Percentiles rank a stretch among this genome's conserved stretches.
Evolutionary conservation across 2,113 vertebrate species (phyloP).

Genomic region (Puffinus mauretanicus): DNA sequence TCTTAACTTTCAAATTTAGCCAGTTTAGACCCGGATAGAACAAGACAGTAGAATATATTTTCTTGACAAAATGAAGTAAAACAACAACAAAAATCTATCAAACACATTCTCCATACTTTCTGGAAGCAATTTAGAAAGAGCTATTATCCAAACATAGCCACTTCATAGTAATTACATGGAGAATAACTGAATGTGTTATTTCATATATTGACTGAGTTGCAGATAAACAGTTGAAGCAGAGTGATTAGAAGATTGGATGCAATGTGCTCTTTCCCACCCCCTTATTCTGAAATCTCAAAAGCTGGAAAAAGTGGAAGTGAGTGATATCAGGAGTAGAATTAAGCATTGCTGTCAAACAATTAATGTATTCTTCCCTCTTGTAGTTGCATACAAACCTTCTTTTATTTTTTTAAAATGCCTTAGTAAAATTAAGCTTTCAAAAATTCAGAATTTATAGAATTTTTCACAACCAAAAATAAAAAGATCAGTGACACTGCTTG

Average conservation of each 20-base stretch:
- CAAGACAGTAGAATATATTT: background rate
- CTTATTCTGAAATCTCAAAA: background rate
- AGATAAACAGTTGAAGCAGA: background rate
- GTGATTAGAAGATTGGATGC: background rate
- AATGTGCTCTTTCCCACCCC: background rate
- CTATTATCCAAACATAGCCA: background rate
- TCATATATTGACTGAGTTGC: background rate
- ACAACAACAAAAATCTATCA: background rate
- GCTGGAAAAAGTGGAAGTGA: background rate
- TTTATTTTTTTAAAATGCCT: background rate
- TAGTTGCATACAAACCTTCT: accelerated
- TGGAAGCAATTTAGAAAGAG: background rate
- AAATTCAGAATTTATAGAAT: background rate
- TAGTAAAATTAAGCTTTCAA: background rate
- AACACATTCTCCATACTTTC: background rate
- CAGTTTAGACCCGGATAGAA: background rate
- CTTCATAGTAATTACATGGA: background rate
- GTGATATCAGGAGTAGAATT: background rate
- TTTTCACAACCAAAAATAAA: background rate
- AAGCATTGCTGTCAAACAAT: background rate
- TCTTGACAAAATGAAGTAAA: background rate
- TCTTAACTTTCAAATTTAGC: background rate
- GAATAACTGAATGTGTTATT: background rate
- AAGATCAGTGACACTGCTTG: background rate
- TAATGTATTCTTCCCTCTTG: background rate